phyloP scores from a whole-genome alignment of 2,797 vertebrate species.

The Neosilurus mollespiculum region DNA sequence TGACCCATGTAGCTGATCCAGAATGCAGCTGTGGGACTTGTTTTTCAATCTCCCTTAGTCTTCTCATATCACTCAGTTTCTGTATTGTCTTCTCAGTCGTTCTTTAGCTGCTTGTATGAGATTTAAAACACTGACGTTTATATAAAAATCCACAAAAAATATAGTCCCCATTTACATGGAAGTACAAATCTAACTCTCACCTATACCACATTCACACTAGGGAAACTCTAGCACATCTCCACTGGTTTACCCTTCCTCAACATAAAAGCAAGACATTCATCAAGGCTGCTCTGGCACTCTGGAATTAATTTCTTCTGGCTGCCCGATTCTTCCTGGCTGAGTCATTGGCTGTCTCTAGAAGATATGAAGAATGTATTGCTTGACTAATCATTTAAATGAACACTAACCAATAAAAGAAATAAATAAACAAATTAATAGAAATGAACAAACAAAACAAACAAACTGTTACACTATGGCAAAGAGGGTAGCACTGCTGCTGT shows the following conservation, averaged over 20 bases:
- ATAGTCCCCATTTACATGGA: not conserved
- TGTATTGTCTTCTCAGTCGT: not conserved
- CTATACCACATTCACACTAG: not conserved
- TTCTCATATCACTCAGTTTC: not conserved
- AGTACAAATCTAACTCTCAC: not conserved
- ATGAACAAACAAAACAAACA: not conserved
- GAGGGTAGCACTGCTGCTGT: not conserved
- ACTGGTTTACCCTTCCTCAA: not conserved
- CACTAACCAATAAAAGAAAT: not conserved
- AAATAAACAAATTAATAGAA: not conserved
- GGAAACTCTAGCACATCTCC: not conserved
- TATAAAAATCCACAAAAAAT: not conserved
- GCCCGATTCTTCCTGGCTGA: not conserved
- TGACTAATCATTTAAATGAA: not conserved
- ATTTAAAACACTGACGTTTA: not conserved
- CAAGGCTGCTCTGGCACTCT: not conserved
- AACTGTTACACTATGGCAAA: not conserved
- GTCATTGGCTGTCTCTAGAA: not conserved
- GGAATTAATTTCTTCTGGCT: not conserved
- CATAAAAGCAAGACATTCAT: not conserved
- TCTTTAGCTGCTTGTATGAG: not conserved
- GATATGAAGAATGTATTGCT: not conserved
- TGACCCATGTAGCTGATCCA: too few species aligned
- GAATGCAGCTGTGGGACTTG: not conserved
- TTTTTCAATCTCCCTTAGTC: not conserved